Conservation (phyloP, 2,113 vertebrate genomes). For the Upupa epops region DNA sequence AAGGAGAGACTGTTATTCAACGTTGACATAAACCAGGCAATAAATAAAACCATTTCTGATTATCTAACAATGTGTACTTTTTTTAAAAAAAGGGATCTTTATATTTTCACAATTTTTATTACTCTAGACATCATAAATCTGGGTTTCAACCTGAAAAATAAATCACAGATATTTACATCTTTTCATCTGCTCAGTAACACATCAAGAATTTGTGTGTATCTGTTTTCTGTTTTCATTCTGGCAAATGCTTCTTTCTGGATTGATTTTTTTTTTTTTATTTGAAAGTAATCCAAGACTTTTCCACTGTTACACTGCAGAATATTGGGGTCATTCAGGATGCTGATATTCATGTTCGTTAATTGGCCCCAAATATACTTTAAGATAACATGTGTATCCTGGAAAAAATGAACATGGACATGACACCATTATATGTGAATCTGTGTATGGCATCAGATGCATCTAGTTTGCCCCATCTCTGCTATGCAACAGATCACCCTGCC, state of each 20-base stretch:
- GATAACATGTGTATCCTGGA: not conserved
- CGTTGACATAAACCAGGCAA: conserved; percentile 12
- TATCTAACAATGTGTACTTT: not conserved
- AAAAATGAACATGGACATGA: not conserved
- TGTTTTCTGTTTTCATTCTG: not conserved
- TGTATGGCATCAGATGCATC: not conserved
- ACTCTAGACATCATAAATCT: not conserved
- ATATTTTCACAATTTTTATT: conserved; percentile 5
- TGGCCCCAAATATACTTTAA: not conserved
- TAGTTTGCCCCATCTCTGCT: not conserved
- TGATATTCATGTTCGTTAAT: not conserved
- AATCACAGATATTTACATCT: not conserved
- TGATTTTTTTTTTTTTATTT: not conserved
- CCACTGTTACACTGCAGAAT: not conserved
- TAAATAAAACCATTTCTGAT: conserved; percentile 10
- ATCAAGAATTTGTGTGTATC: not conserved
- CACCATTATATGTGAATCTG: not conserved
- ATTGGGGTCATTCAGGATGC: not conserved
- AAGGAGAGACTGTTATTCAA: conserved; percentile 18
- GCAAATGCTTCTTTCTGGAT: not conserved
- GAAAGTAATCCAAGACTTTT: not conserved
- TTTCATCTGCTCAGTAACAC: not conserved
- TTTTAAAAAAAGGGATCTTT: not conserved
- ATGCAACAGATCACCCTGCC: not conserved
- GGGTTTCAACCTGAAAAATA: not conserved